These are phyloP conservation scores for Diplazon laetatorius DNA, from an alignment of 2,888 invertebrate species.

Conservation along the genomic window DNA sequence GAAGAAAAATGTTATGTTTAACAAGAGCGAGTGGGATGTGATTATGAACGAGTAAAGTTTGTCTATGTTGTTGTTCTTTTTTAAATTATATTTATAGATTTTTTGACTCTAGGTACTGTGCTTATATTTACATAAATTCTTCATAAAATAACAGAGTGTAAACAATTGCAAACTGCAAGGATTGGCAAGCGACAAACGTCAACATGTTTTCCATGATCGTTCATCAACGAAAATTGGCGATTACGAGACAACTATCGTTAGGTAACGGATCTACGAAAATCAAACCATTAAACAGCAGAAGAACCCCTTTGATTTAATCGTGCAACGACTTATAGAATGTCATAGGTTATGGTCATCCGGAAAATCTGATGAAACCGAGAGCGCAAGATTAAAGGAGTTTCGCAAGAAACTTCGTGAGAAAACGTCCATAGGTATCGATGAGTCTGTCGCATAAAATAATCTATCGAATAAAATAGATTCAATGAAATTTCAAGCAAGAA, in stretches of 20 bases:
- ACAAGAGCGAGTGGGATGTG: no score
- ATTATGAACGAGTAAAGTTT: no score
- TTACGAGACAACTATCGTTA: conserved; percentile 35
- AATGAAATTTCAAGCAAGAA: no score
- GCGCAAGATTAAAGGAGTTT: conserved; percentile 87
- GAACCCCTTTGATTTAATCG: conserved; percentile 14
- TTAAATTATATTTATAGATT: no score
- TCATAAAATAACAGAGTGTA: no score
- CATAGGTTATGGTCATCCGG: conserved; percentile 67
- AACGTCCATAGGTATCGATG: conserved; percentile 85
- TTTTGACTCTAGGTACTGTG: no score
- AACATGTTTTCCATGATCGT: conserved; percentile 28
- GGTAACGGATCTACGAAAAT: conserved; percentile 26
- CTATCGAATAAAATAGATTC: background rate
- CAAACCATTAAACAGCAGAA: background rate
- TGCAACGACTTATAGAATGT: conserved; percentile 54
- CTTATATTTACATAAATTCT: no score
- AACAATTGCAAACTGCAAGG: background rate
- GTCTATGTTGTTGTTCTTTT: no score
- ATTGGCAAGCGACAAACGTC: background rate
- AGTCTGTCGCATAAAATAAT: conserved; percentile 2
- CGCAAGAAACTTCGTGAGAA: conserved; percentile 89
- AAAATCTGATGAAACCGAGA: conserved; percentile 77
- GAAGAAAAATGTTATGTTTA: no score
- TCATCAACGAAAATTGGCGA: conserved; percentile 12